Percentiles rank a stretch among this genome's conserved stretches.
Conservation (phyloP, 2,797 vertebrate species). For the Parambassis ranga region DNA sequence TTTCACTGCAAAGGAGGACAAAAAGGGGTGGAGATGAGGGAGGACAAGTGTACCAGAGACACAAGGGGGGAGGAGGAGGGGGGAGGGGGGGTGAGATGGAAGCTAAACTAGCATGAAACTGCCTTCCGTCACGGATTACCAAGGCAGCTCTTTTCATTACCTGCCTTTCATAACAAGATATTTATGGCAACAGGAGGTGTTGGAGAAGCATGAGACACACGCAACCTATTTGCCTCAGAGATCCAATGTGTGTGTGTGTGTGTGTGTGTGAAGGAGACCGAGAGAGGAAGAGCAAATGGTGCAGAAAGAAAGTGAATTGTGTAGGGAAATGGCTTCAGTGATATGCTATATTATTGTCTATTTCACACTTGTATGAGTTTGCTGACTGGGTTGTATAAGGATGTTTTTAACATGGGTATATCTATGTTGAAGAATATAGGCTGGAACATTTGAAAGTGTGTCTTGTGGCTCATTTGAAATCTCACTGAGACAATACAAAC, state of each 20-base stretch:
- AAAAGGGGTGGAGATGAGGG: constrained; percentile 26
- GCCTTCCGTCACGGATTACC: constrained; percentile 69
- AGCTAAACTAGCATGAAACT: constrained; percentile 75
- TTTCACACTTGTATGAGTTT: constrained; percentile 71
- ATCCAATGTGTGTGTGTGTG: constrained; percentile 23
- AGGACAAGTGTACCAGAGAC: constrained; percentile 22
- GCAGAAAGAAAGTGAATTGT: constrained; percentile 69
- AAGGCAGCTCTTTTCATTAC: constrained; percentile 73
- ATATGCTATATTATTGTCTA: constrained; percentile 72
- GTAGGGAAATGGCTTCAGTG: constrained; percentile 63
- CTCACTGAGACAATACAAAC: background rate
- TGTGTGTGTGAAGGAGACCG: constrained; percentile 3
- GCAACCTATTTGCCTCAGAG: constrained; percentile 65
- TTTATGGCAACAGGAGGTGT: constrained; percentile 70
- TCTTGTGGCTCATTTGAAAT: background rate
- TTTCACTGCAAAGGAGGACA: constrained; percentile 35
- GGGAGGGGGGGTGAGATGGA: constrained; percentile 48
- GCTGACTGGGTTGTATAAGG: constrained; percentile 62
- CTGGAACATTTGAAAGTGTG: background rate
- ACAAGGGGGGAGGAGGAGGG: constrained; percentile 7
- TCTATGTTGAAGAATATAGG: constrained; percentile 20
- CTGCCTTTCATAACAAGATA: constrained; percentile 77
- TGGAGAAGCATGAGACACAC: constrained; percentile 59
- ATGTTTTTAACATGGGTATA: constrained; percentile 33
- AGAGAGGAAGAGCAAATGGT: constrained; percentile 55